Percentiles rank a stretch among this genome's conserved stretches.
Conservation (phyloP, 2,888 invertebrate genomes). For the Apoderus coryli region DNA sequence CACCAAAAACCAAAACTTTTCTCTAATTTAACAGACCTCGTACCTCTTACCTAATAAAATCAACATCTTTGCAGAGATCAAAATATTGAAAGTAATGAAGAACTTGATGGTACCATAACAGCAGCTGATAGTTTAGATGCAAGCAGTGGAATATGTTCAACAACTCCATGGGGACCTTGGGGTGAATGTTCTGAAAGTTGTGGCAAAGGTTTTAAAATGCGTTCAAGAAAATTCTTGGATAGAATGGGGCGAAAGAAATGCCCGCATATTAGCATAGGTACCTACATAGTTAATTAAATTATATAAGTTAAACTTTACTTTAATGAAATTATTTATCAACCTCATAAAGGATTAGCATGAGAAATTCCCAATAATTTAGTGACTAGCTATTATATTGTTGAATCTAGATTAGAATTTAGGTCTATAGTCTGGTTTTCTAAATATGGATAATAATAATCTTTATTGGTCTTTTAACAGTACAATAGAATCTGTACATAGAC, state of each 20-base stretch:
- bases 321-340: too few relatives aligned
- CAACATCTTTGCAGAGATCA: slow-evolving; percentile 12
- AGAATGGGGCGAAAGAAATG: slow-evolving; percentile 70
- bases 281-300: slow-evolving; percentile 14
- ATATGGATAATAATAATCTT: too few relatives aligned
- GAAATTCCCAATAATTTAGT: slow-evolving; percentile 3
- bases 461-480: too few relatives aligned
- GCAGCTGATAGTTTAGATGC: slow-evolving; percentile 21
- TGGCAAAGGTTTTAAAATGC: slow-evolving; percentile 61
- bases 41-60: too few relatives aligned
- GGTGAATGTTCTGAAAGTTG: slow-evolving; percentile 80
- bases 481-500: too few relatives aligned
- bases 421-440: too few relatives aligned
- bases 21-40: too few relatives aligned
- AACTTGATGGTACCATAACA: too few relatives aligned
- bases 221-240: slow-evolving; percentile 59
- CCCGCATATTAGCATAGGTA: slow-evolving; percentile 51
- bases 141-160: slow-evolving; percentile 46
- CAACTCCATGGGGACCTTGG: slow-evolving; percentile 64
- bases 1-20: too few relatives aligned
- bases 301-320: too few relatives aligned
- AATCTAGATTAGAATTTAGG: too few relatives aligned
- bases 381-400: too few relatives aligned
- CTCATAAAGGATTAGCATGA: not conserved
- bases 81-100: slow-evolving; percentile 20